These are phyloP conservation scores for Nibea albiflora DNA, from an alignment of 2,113 vertebrate species.

Conservation along the genomic window DNA sequence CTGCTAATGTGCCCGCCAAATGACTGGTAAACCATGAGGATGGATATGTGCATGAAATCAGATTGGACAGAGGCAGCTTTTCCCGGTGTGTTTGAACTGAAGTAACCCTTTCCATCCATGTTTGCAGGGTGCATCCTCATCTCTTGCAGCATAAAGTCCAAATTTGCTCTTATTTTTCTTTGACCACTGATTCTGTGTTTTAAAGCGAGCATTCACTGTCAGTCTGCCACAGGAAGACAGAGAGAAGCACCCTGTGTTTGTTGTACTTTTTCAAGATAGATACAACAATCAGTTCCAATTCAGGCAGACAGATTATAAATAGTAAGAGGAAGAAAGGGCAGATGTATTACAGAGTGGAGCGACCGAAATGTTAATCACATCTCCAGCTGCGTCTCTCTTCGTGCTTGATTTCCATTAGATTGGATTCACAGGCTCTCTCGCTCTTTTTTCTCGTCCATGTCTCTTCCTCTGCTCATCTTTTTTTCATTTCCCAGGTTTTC, in stretches of 20 bases:
- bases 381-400: conserved; percentile 48
- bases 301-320: conserved; percentile 15
- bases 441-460: neutral
- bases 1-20: conserved; percentile 65
- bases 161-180: conserved; percentile 44
- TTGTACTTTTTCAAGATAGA: conserved; percentile 2
- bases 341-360: conserved; percentile 12
- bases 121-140: conserved; percentile 12
- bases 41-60: conserved; percentile 62
- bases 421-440: conserved; percentile 29
- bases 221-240: conserved; percentile 13
- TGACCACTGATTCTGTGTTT: conserved; percentile 18
- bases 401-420: conserved; percentile 52
- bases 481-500: conserved; percentile 33
- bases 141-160: conserved; percentile 23
- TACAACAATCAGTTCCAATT: conserved; percentile 1
- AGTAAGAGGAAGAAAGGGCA: conserved; percentile 14
- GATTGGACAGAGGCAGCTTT: conserved; percentile 46
- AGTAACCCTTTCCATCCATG: conserved; percentile 40
- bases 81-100: conserved; percentile 49
- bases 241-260: conserved; percentile 1
- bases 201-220: conserved; percentile 15
- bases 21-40: conserved; percentile 56
- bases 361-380: conserved; percentile 58
- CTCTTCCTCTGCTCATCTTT: conserved; percentile 12